Percentiles rank a stretch among this genome's conserved stretches.
phyloP scores from a whole-genome alignment of 2,888 invertebrate genomes.

The Rugalucina vietnamica region DNA sequence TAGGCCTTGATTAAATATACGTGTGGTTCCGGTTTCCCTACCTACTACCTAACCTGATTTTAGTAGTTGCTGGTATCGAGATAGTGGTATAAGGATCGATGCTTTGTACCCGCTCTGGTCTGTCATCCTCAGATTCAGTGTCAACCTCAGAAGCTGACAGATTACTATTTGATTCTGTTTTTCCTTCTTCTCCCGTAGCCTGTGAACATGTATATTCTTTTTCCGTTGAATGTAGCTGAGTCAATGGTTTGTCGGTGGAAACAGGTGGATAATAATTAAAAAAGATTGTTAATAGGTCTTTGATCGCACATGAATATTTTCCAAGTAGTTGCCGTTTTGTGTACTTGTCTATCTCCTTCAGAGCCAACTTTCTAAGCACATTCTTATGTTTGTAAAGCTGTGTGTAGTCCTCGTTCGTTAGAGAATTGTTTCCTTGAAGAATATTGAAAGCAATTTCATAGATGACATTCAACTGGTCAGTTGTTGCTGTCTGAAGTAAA shows the following conservation, averaged over 20 bases:
- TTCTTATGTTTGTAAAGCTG: constrained; percentile 6
- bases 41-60: too few species aligned
- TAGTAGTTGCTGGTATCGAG: background rate
- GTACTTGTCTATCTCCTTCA: constrained; percentile 11
- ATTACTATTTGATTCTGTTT: too few species aligned
- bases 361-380: constrained; percentile 5
- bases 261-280: background rate
- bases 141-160: too few species aligned
- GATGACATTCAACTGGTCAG: background rate
- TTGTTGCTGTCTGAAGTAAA: background rate
- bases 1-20: too few species aligned
- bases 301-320: constrained; percentile 2
- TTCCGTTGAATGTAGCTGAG: background rate
- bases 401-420: constrained; percentile 9
- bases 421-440: background rate
- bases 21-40: too few species aligned
- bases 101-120: background rate
- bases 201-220: too few species aligned
- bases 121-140: background rate
- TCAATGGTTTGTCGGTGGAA: background rate
- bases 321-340: constrained; percentile 9
- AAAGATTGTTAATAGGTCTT: background rate
- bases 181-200: background rate
- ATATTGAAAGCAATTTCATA: constrained; percentile 8
- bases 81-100: background rate